Base-by-base conservation (phyloP, 1,140 invertebrate species). In the Lanistes nyassanus region DNA sequence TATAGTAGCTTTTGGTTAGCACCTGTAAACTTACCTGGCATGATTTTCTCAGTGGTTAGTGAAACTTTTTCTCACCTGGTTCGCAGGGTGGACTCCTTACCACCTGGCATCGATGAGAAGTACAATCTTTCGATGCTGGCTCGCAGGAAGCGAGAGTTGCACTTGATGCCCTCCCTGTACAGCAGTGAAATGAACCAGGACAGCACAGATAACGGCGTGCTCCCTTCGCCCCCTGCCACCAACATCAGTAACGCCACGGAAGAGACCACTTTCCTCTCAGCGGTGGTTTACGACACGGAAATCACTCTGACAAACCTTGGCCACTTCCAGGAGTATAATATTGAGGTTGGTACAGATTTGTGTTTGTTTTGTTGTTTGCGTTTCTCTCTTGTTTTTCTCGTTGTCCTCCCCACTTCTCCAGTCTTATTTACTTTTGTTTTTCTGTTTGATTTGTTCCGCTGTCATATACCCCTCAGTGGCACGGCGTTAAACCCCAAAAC, bases 281-380 rank as follows among this genome's bases (percentile, higher is more conserved):
- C 79, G 13, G 78, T 80, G n/a, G 82, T 86, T 51, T 83, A 86
- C 66, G 77, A 78, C 62, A 81, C 77, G 34, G 56, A 78, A 34
- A 73, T 86, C 21, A 72, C 76, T 29, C 78, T 92, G 2, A 80
- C 81, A 21, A 86, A 86, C 53, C 84, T 92, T 13, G 83, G 83
- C 39, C 91, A 92, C 80, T 92, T 86, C 77, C 86, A 88, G 36
- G 84, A 88, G 74, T 92, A 92, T 76, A 88, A 84, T 39, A 90
- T 92, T 47, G 85, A 88, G 84, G 91, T 92, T 72, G 26, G 74
- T 77, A 7, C 37, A 6, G 29, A n/a, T 29, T 58, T 42, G n/a
- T 72, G n/a, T 29, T 56, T 56, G 0, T n/a, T 72, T 58, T 74
- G 36, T 64, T 58, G 19, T 39, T 74, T 42, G 47, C 31, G 11